A percentile compares a stretch with the other conserved stretches of the same genome.
Conservation (phyloP, 2,113 vertebrate species). For the Helogale parvula region DNA sequence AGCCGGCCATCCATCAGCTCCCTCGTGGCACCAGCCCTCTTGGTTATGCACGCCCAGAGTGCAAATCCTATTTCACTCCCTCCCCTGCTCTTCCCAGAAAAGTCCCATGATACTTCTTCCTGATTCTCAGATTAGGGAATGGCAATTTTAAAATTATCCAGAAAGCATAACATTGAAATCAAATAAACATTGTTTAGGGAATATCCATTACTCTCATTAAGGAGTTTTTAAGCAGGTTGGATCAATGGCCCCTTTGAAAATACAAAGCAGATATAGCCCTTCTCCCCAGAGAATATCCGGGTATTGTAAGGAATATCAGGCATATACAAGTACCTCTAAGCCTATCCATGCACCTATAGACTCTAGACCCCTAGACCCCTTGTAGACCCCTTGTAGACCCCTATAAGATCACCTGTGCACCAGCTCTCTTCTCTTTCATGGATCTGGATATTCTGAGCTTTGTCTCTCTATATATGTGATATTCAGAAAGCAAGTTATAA, state of each 20-base stretch:
- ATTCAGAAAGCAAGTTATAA: neutral
- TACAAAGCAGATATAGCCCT: neutral
- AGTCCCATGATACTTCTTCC: neutral
- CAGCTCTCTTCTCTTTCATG: neutral
- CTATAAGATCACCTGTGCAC: neutral
- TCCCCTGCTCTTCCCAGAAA: neutral
- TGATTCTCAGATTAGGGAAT: neutral
- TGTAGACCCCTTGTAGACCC: neutral
- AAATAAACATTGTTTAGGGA: neutral
- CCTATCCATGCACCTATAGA: neutral
- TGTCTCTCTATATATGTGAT: neutral
- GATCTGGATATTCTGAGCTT: neutral
- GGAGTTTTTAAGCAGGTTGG: neutral
- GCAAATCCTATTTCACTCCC: neutral
- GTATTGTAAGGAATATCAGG: neutral
- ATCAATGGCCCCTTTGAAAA: slow-evolving; percentile 10
- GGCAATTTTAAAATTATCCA: neutral
- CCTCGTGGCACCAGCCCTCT: neutral
- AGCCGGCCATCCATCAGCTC: rapidly evolving
- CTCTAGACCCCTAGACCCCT: neutral
- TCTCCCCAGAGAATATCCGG: neutral
- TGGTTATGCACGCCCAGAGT: neutral
- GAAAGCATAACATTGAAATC: neutral
- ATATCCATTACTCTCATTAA: neutral
- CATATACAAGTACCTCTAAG: neutral